These are phyloP conservation scores for Corythornis leucogaster DNA, from an alignment of 2,797 vertebrate genomes.

Conservation along the genomic window DNA sequence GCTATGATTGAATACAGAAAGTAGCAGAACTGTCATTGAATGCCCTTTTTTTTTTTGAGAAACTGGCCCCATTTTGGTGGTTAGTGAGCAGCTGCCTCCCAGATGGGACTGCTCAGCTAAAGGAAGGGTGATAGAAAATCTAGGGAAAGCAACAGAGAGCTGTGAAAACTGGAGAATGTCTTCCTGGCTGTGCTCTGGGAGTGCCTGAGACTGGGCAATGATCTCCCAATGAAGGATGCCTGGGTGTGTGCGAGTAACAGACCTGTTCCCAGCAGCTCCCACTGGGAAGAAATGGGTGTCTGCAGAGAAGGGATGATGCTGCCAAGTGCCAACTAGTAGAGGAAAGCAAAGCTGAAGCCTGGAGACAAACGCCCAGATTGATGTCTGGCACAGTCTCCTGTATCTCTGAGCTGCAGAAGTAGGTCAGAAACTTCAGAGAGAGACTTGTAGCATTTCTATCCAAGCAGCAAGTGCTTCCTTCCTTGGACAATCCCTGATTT, in stretches of 20 bases:
- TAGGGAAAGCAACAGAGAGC: not conserved
- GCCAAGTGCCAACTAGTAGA: not conserved
- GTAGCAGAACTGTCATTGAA: not conserved
- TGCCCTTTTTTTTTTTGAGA: not conserved
- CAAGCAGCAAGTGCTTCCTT: not conserved
- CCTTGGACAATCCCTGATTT: not conserved
- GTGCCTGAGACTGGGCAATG: not conserved
- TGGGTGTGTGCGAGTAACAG: not conserved
- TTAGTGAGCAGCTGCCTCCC: slow-evolving; percentile 11
- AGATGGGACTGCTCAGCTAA: slow-evolving; percentile 6
- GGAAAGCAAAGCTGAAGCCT: not conserved
- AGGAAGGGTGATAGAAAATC: not conserved
- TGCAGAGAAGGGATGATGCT: not conserved
- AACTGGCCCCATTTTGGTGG: not conserved
- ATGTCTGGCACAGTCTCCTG: not conserved
- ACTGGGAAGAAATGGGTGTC: not conserved
- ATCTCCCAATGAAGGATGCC: not conserved
- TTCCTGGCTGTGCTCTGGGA: not conserved
- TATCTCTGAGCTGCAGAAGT: not conserved
- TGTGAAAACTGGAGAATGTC: not conserved
- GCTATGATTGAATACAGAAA: not conserved
- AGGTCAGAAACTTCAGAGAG: not conserved
- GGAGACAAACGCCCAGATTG: not conserved
- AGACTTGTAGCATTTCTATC: not conserved
- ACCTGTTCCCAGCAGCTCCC: not conserved